Evolutionary conservation across 2,113 vertebrate species (phyloP).

Genomic region (Tyto alba): DNA sequence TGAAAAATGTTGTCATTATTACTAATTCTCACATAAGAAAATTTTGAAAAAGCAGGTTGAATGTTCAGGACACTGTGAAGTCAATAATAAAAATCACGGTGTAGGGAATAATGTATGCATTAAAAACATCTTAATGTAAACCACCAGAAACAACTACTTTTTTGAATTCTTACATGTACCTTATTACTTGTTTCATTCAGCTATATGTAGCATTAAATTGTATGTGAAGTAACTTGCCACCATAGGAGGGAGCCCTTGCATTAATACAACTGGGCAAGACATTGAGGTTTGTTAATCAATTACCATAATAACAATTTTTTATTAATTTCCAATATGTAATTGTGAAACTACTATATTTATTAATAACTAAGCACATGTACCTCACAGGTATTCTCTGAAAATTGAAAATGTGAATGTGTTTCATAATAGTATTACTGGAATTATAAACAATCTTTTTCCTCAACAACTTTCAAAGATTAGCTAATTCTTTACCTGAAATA

Average conservation of each 20-base stretch:
- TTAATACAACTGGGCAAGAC: neutral
- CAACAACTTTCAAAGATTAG: neutral
- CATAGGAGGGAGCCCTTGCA: slow-evolving; percentile 36
- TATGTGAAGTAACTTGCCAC: neutral
- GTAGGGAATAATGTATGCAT: neutral
- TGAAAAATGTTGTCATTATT: neutral
- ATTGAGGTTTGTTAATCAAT: neutral
- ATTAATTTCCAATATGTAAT: neutral
- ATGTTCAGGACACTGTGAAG: neutral
- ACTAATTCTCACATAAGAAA: neutral
- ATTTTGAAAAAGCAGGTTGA: neutral
- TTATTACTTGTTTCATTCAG: neutral
- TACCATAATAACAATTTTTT: neutral
- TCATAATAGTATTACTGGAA: neutral
- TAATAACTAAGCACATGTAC: neutral
- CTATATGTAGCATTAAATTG: neutral
- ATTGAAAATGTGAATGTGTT: neutral
- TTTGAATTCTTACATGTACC: neutral
- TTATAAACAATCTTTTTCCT: neutral
- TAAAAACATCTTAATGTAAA: neutral
- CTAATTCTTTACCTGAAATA: neutral
- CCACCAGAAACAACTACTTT: neutral
- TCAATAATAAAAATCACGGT: too few species aligned
- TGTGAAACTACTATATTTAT: neutral
- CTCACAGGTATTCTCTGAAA: neutral